Evolutionary conservation across 2,888 invertebrate genomes (phyloP).

Genomic region (Andrena haemorrhoa): DNA sequence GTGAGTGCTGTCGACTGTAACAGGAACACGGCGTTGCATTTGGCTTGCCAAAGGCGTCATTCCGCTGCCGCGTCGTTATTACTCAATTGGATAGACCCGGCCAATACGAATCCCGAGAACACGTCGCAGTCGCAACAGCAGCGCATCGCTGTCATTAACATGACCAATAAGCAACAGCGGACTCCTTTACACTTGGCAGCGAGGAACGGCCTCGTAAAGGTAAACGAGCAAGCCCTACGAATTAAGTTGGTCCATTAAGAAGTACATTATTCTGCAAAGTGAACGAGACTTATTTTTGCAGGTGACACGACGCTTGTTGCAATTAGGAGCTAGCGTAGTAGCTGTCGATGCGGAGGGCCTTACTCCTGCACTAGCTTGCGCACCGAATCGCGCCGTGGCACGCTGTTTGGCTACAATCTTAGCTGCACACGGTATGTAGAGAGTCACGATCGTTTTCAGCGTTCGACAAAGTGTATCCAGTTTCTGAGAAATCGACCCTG

Average conservation of each 20-base stretch:
- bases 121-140: constrained; percentile 62
- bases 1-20: constrained; percentile 86
- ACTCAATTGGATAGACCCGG: constrained; percentile 86
- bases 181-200: constrained; percentile 89
- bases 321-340: constrained; percentile 87
- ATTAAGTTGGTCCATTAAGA: background rate
- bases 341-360: constrained; percentile 87
- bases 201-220: constrained; percentile 87
- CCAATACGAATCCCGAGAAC: constrained; percentile 62
- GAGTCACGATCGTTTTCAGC: background rate
- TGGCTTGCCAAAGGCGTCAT: constrained; percentile 87
- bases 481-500: background rate
- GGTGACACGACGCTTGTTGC: constrained; percentile 87
- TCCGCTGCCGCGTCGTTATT: constrained; percentile 87
- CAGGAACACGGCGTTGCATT: constrained; percentile 88
- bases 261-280: background rate
- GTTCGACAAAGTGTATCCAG: background rate
- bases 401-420: constrained; percentile 88
- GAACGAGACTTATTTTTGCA: constrained; percentile 32
- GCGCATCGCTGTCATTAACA: constrained; percentile 84
- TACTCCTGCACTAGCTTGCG: constrained; percentile 88
- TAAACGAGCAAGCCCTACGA: constrained; percentile 37
- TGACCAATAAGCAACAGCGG: constrained; percentile 86
- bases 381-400: constrained; percentile 87
- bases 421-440: constrained; percentile 77